These are phyloP conservation scores for Muscicapa comitata DNA, from an alignment of 2,797 vertebrate genomes.

Conservation along the genomic window DNA sequence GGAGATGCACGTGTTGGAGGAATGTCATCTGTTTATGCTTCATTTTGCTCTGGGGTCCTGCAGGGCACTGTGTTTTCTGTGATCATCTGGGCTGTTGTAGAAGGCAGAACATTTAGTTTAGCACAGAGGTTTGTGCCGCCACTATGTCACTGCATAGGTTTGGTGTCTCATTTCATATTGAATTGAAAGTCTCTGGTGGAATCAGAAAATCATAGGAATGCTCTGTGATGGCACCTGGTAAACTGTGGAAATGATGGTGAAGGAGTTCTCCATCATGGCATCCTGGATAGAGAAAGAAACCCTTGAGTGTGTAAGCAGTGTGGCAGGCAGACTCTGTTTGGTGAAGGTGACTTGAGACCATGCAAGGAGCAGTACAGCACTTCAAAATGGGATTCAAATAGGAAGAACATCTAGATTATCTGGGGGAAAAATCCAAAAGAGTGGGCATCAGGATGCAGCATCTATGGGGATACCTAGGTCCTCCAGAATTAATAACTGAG, in stretches of 20 bases:
- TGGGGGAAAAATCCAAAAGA: neutral
- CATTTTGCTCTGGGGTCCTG: neutral
- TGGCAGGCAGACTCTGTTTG: fast-evolving
- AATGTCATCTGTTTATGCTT: neutral
- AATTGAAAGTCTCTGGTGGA: neutral
- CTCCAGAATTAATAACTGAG: fast-evolving
- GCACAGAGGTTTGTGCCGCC: neutral
- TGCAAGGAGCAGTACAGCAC: neutral
- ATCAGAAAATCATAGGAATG: neutral
- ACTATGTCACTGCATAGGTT: neutral
- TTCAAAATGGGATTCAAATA: neutral
- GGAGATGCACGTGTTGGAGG: neutral
- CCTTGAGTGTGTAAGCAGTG: fast-evolving
- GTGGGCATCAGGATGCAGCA: neutral
- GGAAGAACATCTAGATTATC: neutral
- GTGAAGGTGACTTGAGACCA: neutral
- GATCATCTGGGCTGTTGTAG: neutral
- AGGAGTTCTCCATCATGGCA: neutral
- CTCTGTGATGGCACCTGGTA: neutral
- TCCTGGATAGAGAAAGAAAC: neutral
- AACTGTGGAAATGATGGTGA: neutral
- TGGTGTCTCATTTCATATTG: neutral
- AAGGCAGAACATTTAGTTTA: neutral
- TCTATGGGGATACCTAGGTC: neutral
- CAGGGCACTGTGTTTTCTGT: neutral